A percentile compares a stretch with the other conserved stretches of the same genome.
Conservation (phyloP, 23 tunicate genomes). For the Halocynthia aurantium region DNA sequence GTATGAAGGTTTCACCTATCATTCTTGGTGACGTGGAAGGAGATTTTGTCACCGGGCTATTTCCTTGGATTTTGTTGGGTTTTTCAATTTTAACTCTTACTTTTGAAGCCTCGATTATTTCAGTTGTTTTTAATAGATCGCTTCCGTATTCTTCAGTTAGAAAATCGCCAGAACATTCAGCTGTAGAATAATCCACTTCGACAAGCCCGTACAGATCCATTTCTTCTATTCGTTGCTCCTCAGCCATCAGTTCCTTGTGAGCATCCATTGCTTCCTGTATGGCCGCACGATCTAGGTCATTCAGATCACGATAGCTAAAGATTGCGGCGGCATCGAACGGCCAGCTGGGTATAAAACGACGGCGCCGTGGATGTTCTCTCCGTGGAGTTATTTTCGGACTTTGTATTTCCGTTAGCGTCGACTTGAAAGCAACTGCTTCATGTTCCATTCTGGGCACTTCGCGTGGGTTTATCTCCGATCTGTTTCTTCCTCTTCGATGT, state of each 20-base stretch:
- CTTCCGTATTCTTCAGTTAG: neutral
- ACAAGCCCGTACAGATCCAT: constrained; percentile 15
- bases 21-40: constrained; percentile 20
- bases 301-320: constrained; percentile 27
- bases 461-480: constrained; percentile 3
- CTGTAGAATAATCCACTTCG: neutral
- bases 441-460: constrained; percentile 1
- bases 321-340: constrained; percentile 71
- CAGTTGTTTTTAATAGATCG: too few species aligned
- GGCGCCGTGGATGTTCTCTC: constrained; percentile 6
- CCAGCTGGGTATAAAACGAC: constrained; percentile 78
- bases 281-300: constrained; percentile 63
- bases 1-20: constrained; percentile 15
- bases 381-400: constrained; percentile 58
- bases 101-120: too few species aligned
- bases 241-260: constrained; percentile 24
- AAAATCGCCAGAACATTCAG: neutral
- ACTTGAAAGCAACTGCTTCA: constrained; percentile 23
- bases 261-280: constrained; percentile 50
- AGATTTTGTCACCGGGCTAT: neutral
- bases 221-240: constrained; percentile 15
- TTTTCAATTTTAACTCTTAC: too few species aligned
- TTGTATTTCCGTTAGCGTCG: constrained; percentile 6
- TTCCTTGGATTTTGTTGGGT: too few species aligned
- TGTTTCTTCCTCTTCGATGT: constrained; percentile 24